phyloP scores from a whole-genome alignment of 2,888 invertebrate species.

The Plemyria rubiginata region DNA sequence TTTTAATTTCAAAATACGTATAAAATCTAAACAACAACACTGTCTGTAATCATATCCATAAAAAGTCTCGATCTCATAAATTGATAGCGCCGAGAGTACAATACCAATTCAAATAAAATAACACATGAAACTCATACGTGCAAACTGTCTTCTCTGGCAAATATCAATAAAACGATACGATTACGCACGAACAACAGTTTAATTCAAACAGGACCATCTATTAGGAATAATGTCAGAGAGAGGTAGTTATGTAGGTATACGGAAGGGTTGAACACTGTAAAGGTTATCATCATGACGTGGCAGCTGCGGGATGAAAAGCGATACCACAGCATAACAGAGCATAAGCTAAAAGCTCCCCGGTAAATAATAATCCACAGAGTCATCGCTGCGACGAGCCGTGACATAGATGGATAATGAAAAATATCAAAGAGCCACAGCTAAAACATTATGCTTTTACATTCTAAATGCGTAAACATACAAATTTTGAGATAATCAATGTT shows the following conservation, averaged over 20 bases:
- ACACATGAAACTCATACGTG: constrained; percentile 21
- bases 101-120: constrained; percentile 29
- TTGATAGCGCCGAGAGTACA: constrained; percentile 7
- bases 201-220: constrained; percentile 36
- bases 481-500: constrained; percentile 20
- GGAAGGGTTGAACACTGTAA: constrained; percentile 38
- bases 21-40: no score
- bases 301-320: constrained; percentile 37
- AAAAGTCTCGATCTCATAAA: not conserved
- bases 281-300: constrained; percentile 48
- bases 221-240: constrained; percentile 36
- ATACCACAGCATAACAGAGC: constrained; percentile 45
- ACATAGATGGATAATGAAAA: constrained; percentile 46
- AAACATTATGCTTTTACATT: constrained; percentile 30
- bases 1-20: no score
- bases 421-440: constrained; percentile 39
- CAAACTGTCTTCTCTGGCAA: constrained; percentile 28
- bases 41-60: no score
- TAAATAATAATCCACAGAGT: constrained; percentile 48
- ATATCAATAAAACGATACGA: constrained; percentile 30
- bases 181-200: constrained; percentile 29
- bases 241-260: constrained; percentile 27
- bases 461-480: constrained; percentile 21
- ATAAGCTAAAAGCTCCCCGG: constrained; percentile 51
- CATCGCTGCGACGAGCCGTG: constrained; percentile 45